Evolutionary conservation across 2,888 invertebrate genomes (phyloP).

Genomic region (Camponotus fellah): DNA sequence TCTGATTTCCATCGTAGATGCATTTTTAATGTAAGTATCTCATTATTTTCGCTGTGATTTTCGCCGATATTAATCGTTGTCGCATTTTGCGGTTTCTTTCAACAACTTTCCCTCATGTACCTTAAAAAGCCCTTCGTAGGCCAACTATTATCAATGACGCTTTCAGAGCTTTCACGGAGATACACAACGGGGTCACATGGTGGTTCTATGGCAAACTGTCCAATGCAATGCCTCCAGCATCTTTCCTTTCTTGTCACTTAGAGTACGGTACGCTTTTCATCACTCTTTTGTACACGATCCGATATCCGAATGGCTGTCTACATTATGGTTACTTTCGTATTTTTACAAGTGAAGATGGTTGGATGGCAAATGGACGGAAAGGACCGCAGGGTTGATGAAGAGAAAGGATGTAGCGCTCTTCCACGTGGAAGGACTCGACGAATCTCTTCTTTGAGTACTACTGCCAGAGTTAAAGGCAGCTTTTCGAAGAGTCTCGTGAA

Average conservation of each 20-base stretch:
- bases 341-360: slow-evolving; percentile 60
- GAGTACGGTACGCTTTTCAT: slow-evolving; percentile 58
- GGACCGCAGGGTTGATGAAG: slow-evolving; percentile 37
- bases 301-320: slow-evolving; percentile 67
- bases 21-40: neutral
- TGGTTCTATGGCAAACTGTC: slow-evolving; percentile 65
- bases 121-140: slow-evolving; percentile 56
- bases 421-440: slow-evolving; percentile 54
- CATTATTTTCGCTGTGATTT: neutral
- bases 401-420: slow-evolving; percentile 59
- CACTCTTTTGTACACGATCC: slow-evolving; percentile 43
- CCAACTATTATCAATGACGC: slow-evolving; percentile 54
- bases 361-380: slow-evolving; percentile 51
- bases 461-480: slow-evolving; percentile 64
- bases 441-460: slow-evolving; percentile 66
- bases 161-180: slow-evolving; percentile 56
- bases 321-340: slow-evolving; percentile 59
- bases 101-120: slow-evolving; percentile 32
- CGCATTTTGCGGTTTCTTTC: slow-evolving; percentile 36
- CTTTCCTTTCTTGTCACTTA: slow-evolving; percentile 43
- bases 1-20: neutral
- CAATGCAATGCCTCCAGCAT: slow-evolving; percentile 43
- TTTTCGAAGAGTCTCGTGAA: slow-evolving; percentile 54
- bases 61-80: slow-evolving; percentile 24
- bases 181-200: slow-evolving; percentile 60